Evolutionary conservation across 2,888 invertebrate species (phyloP).

Genomic region (Hesperia comma): DNA sequence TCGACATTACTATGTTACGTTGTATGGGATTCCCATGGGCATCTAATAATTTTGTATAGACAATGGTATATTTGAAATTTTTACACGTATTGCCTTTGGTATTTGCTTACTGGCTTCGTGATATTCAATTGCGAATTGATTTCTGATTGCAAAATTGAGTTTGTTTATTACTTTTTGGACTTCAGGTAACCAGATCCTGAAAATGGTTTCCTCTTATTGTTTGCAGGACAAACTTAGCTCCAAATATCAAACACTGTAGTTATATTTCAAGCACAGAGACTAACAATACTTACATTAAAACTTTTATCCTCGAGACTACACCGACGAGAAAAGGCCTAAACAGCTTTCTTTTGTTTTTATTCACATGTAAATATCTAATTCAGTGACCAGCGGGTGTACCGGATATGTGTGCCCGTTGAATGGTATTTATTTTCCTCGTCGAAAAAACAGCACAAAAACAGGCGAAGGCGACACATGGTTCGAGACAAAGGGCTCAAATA

Average conservation of each 20-base stretch:
- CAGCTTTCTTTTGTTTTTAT: slow-evolving; percentile 46
- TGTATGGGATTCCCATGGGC: slow-evolving; percentile 34
- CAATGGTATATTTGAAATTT: not conserved
- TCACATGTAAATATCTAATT: slow-evolving; percentile 37
- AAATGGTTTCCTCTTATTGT: too few relatives aligned
- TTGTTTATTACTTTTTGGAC: too few relatives aligned
- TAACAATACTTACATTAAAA: too few relatives aligned
- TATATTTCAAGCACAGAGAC: too few relatives aligned
- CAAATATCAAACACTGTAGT: too few relatives aligned
- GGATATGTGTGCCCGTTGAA: slow-evolving; percentile 55
- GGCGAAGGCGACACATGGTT: slow-evolving; percentile 67
- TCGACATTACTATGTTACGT: slow-evolving; percentile 23
- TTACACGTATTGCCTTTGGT: not conserved
- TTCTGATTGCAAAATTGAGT: too few relatives aligned
- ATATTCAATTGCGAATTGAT: too few relatives aligned
- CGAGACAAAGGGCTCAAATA: slow-evolving; percentile 76
- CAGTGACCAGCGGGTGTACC: slow-evolving; percentile 43
- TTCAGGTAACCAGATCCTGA: too few relatives aligned
- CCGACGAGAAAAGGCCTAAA: slow-evolving; percentile 7
- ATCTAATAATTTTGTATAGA: slow-evolving; percentile 16
- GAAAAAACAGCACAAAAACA: slow-evolving; percentile 71
- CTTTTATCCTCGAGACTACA: not conserved
- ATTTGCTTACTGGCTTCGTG: too few relatives aligned
- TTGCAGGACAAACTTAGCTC: too few relatives aligned
- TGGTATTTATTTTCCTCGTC: slow-evolving; percentile 55